phyloP scores from a whole-genome alignment of 2,888 invertebrate species.

The Bruchidius siliquastri region DNA sequence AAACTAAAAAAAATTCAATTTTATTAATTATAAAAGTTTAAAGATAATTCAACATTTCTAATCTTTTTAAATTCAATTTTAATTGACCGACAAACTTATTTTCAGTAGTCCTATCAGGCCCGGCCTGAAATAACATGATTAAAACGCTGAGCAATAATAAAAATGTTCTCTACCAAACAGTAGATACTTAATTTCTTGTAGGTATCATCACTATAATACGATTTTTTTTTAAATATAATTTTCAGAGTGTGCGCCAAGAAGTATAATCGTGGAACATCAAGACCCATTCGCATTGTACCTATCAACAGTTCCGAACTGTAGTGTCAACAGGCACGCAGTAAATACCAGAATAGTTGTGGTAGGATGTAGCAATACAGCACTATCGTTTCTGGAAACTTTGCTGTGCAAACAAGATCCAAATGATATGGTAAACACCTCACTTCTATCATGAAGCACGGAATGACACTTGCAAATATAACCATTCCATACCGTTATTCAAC shows the following conservation, averaged over 20 bases:
- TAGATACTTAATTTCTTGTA: too few relatives aligned
- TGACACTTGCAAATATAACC: too few relatives aligned
- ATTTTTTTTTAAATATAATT: slow-evolving; percentile 2
- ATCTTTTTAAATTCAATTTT: too few relatives aligned
- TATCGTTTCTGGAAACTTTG: slow-evolving; percentile 59
- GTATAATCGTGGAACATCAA: slow-evolving; percentile 18
- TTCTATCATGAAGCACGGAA: not conserved
- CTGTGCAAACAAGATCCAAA: slow-evolving; percentile 47
- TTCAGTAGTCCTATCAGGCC: too few relatives aligned
- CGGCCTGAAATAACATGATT: too few relatives aligned
- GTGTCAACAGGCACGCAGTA: slow-evolving; percentile 49
- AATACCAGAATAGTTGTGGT: slow-evolving; percentile 62
- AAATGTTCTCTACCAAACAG: too few relatives aligned
- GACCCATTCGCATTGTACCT: slow-evolving; percentile 53
- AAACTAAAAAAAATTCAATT: too few relatives aligned
- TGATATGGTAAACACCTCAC: slow-evolving; percentile 20
- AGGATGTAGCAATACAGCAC: slow-evolving; percentile 60
- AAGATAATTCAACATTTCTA: too few relatives aligned
- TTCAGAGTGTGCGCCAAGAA: slow-evolving; percentile 19
- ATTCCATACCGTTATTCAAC: too few relatives aligned
- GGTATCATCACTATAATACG: not conserved
- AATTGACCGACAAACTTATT: too few relatives aligned
- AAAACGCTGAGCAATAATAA: too few relatives aligned
- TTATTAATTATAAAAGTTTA: too few relatives aligned
- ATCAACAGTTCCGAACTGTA: slow-evolving; percentile 52